phyloP scores from a whole-genome alignment of 2,797 vertebrate genomes.

The Xerus rutilus region DNA sequence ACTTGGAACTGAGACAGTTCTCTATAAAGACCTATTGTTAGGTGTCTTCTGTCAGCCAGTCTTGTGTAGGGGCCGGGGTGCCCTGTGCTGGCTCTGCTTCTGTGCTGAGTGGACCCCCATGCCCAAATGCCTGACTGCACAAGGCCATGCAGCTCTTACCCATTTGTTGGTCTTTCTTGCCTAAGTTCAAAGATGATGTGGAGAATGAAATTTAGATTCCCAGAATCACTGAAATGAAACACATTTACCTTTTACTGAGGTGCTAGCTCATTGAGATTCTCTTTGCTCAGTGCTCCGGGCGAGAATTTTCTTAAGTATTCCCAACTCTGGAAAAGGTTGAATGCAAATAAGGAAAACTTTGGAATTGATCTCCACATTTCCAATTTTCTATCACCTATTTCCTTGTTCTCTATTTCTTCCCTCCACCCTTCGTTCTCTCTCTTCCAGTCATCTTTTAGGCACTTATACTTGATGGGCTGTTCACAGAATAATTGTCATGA shows the following conservation, averaged over 20 bases:
- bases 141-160: accelerated
- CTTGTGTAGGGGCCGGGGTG: neutral
- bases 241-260: neutral
- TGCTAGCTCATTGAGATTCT: neutral
- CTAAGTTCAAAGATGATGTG: neutral
- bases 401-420: neutral
- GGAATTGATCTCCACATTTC: neutral
- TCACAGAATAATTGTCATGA: neutral
- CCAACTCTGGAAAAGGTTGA: neutral
- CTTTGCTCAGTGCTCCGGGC: neutral
- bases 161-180: neutral
- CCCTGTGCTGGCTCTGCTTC: neutral
- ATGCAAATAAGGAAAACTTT: neutral
- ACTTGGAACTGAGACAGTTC: neutral
- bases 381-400: neutral
- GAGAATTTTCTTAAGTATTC: neutral
- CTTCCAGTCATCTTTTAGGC: neutral
- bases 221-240: neutral
- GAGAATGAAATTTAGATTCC: neutral
- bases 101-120: neutral
- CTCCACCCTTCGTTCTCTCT: neutral
- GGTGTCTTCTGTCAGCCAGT: neutral
- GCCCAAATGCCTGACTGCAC: neutral
- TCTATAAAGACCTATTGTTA: neutral
- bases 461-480: neutral